A percentile compares a stretch with the other conserved stretches of the same genome.
Evolutionary conservation across 92 coral and sea anemone genomes (phyloP).

Genomic region (Hydrozoanthus gracilis): DNA sequence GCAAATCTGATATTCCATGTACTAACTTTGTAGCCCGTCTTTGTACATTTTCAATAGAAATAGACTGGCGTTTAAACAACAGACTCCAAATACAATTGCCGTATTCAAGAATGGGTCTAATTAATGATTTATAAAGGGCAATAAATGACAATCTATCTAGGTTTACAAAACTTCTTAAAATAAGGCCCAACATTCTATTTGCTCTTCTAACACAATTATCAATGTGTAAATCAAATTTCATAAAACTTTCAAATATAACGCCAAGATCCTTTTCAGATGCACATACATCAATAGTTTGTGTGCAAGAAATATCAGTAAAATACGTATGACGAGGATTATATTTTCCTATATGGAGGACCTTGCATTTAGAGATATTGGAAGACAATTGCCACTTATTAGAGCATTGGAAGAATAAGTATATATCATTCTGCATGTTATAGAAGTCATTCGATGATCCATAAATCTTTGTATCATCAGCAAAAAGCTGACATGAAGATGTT

Average conservation of each 20-base stretch:
- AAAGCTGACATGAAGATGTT: slow-evolving; percentile 20
- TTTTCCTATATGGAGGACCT: slow-evolving; percentile 3
- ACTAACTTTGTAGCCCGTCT: slow-evolving; percentile 26
- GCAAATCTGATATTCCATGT: slow-evolving; percentile 14
- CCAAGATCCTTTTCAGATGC: slow-evolving; percentile 20
- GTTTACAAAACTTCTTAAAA: slow-evolving; percentile 23
- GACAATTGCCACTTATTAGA: slow-evolving; percentile 22
- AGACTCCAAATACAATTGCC: no score
- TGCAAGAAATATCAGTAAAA: slow-evolving; percentile 19
- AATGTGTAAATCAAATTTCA: slow-evolving; percentile 20
- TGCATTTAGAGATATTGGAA: slow-evolving; percentile 16
- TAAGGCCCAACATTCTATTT: slow-evolving; percentile 22
- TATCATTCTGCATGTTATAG: slow-evolving; percentile 10
- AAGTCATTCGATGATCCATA: slow-evolving; percentile 25
- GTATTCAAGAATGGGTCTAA: slow-evolving; percentile 22
- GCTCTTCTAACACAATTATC: slow-evolving; percentile 19
- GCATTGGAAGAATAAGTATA: slow-evolving; percentile 16
- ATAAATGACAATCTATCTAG: slow-evolving; percentile 21
- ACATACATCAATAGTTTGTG: slow-evolving; percentile 24
- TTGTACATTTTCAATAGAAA: slow-evolving; percentile 19
- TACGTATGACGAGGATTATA: slow-evolving; percentile 16
- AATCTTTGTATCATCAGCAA: slow-evolving; percentile 24
- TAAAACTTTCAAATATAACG: slow-evolving; percentile 15
- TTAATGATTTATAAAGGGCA: slow-evolving; percentile 17
- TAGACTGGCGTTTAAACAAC: slow-evolving; percentile 26